phyloP scores from a whole-genome alignment of 2,113 vertebrate genomes.

The Montifringilla adamsi region DNA sequence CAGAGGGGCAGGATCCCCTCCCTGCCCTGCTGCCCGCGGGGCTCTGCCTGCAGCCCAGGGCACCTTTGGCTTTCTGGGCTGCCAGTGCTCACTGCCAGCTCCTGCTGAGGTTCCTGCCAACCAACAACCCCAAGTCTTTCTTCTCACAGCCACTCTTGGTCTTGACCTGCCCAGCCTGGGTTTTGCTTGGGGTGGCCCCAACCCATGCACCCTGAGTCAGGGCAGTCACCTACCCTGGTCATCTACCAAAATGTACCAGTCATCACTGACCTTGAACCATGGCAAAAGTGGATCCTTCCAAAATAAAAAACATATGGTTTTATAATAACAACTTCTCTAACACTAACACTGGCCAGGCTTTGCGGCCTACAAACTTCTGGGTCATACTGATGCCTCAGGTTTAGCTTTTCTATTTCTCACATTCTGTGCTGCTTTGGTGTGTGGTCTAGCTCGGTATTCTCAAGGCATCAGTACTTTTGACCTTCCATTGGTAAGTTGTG shows the following conservation, averaged over 20 bases:
- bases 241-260: not conserved
- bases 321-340: not conserved
- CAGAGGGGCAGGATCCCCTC: not conserved
- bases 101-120: not conserved
- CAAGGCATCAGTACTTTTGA: not conserved
- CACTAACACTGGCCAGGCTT: not conserved
- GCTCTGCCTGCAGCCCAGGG: not conserved
- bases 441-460: not conserved
- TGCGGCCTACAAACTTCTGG: not conserved
- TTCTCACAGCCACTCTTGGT: not conserved
- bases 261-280: not conserved
- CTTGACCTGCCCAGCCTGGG: no score
- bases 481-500: not conserved
- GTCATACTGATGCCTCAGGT: not conserved
- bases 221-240: not conserved
- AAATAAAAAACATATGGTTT: not conserved
- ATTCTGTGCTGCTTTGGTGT: not conserved
- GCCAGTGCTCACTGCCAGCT: not conserved
- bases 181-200: not conserved
- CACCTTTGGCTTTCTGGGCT: not conserved
- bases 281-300: not conserved
- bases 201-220: accelerated
- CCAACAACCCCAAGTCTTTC: not conserved
- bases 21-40: no score
- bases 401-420: not conserved